Conservation (phyloP, 2,888 invertebrate species). For the Eurytoma californica region DNA sequence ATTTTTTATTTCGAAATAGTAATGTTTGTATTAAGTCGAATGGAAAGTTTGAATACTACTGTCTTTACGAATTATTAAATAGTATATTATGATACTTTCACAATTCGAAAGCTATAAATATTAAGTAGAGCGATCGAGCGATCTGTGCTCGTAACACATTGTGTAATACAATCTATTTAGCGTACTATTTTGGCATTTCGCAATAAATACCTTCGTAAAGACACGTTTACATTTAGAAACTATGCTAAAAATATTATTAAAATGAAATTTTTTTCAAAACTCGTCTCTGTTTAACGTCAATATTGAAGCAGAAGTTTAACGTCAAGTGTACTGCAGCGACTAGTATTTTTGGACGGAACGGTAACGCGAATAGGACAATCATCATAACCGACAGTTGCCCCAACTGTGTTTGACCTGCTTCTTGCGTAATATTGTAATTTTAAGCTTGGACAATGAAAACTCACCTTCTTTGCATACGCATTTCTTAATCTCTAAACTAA, state of each 20-base stretch:
- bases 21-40: too few relatives aligned
- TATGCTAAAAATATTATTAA: too few relatives aligned
- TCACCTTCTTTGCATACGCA: background rate
- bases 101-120: slow-evolving; percentile 1
- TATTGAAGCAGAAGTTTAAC: slow-evolving; percentile 1
- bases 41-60: too few relatives aligned
- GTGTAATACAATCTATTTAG: slow-evolving; percentile 8
- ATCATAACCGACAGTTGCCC: slow-evolving; percentile 35
- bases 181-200: slow-evolving; percentile 15
- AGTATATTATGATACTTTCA: background rate
- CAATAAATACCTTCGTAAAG: background rate
- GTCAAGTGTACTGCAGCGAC: slow-evolving; percentile 14
- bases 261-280: background rate
- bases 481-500: too few relatives aligned
- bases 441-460: too few relatives aligned
- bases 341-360: background rate
- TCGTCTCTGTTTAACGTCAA: background rate
- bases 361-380: slow-evolving; percentile 32
- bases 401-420: slow-evolving; percentile 1
- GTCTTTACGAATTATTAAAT: too few relatives aligned
- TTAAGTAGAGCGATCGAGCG: background rate
- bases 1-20: too few relatives aligned
- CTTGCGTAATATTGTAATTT: slow-evolving; percentile 1
- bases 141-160: background rate
- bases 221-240: too few relatives aligned